Percentiles rank a stretch among this genome's conserved stretches.
Conservation (phyloP, 64 coral and sea anemone genomes). For the Pachyseris speciosa region DNA sequence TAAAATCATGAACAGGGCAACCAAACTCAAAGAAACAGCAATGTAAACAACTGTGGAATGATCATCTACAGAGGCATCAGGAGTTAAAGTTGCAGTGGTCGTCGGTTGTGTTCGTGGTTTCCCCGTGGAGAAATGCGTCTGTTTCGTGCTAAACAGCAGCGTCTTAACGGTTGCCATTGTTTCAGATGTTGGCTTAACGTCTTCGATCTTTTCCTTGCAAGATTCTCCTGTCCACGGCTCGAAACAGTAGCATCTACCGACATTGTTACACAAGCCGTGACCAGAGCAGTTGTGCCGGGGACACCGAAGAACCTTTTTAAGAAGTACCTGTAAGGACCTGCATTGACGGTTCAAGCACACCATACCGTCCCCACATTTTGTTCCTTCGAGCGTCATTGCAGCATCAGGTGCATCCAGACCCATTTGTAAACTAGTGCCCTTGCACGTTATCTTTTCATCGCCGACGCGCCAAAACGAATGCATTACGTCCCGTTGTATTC, state of each 20-base stretch:
- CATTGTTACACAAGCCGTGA: constrained; percentile 23
- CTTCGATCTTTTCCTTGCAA: not conserved
- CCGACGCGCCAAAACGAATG: not conserved
- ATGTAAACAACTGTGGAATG: not conserved
- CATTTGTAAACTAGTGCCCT: constrained; percentile 9
- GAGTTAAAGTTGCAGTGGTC: not conserved
- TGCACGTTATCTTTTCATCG: not conserved
- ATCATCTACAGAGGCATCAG: not conserved
- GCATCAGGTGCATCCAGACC: not conserved
- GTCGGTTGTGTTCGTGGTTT: not conserved
- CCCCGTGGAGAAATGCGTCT: not conserved
- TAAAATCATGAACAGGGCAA: not conserved
- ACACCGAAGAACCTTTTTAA: not conserved
- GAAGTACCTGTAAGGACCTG: not conserved
- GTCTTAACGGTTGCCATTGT: not conserved
- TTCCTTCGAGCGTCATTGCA: constrained; percentile 40
- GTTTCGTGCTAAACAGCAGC: not conserved
- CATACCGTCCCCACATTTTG: constrained; percentile 6
- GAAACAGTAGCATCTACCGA: constrained; percentile 12
- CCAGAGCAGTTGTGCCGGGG: constrained; percentile 16
- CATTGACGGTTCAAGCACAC: constrained; percentile 18
- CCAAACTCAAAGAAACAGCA: not conserved
- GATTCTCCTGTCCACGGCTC: not conserved
- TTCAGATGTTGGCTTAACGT: constrained; percentile 1
- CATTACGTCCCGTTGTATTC: constrained; percentile 5